phyloP scores from a whole-genome alignment of 2,113 vertebrate species.

The Anarrhichthys ocellatus region DNA sequence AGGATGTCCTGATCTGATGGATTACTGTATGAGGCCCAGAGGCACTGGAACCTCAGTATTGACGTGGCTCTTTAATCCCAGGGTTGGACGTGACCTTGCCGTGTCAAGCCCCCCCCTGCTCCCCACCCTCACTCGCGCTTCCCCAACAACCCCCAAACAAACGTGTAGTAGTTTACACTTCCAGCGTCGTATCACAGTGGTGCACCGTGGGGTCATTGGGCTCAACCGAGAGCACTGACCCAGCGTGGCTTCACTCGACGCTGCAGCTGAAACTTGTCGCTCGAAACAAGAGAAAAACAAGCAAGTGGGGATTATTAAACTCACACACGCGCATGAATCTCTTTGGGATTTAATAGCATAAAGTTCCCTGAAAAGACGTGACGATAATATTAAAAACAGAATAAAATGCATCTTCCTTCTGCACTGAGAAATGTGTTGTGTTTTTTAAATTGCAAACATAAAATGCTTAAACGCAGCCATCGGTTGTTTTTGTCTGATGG shows the following conservation, averaged over 20 bases:
- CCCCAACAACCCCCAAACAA: conserved; percentile 13
- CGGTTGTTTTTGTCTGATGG: conserved; percentile 48
- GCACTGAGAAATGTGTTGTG: not conserved
- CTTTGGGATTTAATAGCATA: not conserved
- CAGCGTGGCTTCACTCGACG: conserved; percentile 23
- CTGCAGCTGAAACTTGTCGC: conserved; percentile 49
- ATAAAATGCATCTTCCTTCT: conserved; percentile 3
- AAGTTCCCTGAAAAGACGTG: conserved; percentile 3
- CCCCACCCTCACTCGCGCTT: not conserved
- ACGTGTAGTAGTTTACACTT: conserved; percentile 52
- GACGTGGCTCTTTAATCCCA: conserved; percentile 84
- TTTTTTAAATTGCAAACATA: conserved; percentile 27
- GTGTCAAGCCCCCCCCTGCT: conserved; percentile 54
- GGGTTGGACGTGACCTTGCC: conserved; percentile 82
- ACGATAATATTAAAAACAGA: not conserved
- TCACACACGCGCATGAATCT: not conserved
- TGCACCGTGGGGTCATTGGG: conserved; percentile 46
- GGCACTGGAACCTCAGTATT: conserved; percentile 82
- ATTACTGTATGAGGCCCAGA: conserved; percentile 84
- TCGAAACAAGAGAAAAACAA: conserved; percentile 32
- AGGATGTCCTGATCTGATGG: conserved; percentile 86
- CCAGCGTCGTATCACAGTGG: conserved; percentile 28
- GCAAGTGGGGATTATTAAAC: not conserved
- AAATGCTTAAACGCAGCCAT: conserved; percentile 56
- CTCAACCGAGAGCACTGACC: conserved; percentile 34